A percentile compares a stretch with the other conserved stretches of the same genome.
Conservation (phyloP, 2,113 vertebrate genomes). For the Microcebus jonahi region DNA sequence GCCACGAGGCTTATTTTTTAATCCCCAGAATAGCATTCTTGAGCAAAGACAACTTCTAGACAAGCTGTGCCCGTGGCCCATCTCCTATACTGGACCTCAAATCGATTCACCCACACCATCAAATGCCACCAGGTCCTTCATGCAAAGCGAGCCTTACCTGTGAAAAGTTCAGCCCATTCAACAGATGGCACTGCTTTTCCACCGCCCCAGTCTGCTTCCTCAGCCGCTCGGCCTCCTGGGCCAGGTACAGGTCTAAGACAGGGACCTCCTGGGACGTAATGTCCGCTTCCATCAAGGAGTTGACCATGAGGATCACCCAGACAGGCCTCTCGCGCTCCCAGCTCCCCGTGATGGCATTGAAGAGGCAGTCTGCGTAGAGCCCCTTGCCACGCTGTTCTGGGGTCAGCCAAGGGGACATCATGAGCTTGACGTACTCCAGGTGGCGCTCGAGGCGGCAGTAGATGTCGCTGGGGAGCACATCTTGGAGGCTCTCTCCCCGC, state of each 20-base stretch:
- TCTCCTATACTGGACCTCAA: not conserved
- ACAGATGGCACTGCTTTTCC: slow-evolving; percentile 93
- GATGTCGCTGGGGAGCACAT: slow-evolving; percentile 90
- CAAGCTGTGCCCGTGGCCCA: not conserved
- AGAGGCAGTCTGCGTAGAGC: slow-evolving; percentile 93
- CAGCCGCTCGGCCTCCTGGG: slow-evolving; percentile 92
- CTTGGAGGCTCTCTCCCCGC: slow-evolving; percentile 91
- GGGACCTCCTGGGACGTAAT: slow-evolving; percentile 92
- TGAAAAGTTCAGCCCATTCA: slow-evolving; percentile 94
- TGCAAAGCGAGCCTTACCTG: slow-evolving; percentile 86
- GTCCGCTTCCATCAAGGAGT: slow-evolving; percentile 91
- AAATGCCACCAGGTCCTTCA: not conserved
- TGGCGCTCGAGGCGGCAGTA: slow-evolving; percentile 90
- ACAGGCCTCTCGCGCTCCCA: slow-evolving; percentile 93
- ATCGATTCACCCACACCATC: not conserved
- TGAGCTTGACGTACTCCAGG: slow-evolving; percentile 92
- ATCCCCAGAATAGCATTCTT: not conserved
- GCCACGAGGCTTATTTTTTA: not conserved
- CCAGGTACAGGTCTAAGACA: slow-evolving; percentile 92
- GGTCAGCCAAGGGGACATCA: slow-evolving; percentile 95
- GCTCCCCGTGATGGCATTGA: slow-evolving; percentile 93
- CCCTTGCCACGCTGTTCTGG: slow-evolving; percentile 92
- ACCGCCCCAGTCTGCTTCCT: slow-evolving; percentile 92
- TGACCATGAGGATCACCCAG: slow-evolving; percentile 96
- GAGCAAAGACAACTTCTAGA: not conserved